phyloP scores from a whole-genome alignment of 2,797 vertebrate genomes.

The Meda fulgida region DNA sequence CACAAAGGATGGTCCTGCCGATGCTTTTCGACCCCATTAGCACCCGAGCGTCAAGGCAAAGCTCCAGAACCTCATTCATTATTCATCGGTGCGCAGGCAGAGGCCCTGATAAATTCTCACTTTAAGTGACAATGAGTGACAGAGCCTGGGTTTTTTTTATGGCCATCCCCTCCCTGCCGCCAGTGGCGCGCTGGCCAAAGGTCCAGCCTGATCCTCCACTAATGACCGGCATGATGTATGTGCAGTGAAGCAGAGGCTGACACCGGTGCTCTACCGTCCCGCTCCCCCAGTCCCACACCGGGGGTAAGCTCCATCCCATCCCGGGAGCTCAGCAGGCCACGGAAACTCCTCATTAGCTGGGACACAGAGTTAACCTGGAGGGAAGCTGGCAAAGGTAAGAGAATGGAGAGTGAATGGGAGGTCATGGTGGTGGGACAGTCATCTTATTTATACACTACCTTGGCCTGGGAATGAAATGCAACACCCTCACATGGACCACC shows the following conservation, averaged over 20 bases:
- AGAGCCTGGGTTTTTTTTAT: constrained; percentile 89
- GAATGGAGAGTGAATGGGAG: constrained; percentile 14
- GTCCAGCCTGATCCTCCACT: constrained; percentile 86
- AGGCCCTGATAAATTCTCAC: constrained; percentile 98
- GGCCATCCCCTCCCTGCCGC: constrained; percentile 83
- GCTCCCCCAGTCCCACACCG: constrained; percentile 70
- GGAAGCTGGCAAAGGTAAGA: constrained; percentile 39
- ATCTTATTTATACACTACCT: background rate
- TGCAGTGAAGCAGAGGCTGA: constrained; percentile 83
- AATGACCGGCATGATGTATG: constrained; percentile 93
- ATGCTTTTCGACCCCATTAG: constrained; percentile 90
- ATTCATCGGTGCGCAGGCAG: constrained; percentile 95
- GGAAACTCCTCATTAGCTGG: constrained; percentile 62
- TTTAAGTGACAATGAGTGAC: constrained; percentile 98
- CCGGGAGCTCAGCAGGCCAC: constrained; percentile 45
- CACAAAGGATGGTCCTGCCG: constrained; percentile 80
- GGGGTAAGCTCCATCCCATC: constrained; percentile 54
- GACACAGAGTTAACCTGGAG: constrained; percentile 58
- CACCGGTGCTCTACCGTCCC: constrained; percentile 78
- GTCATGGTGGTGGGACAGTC: constrained; percentile 47
- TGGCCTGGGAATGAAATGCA: background rate
- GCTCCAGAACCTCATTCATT: constrained; percentile 95
- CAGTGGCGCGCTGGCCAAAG: constrained; percentile 87
- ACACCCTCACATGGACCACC: background rate
- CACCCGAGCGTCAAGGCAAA: constrained; percentile 77